A percentile compares a stretch with the other conserved stretches of the same genome.
Conservation (phyloP, 2,113 vertebrate genomes). For the Sander lucioperca region DNA sequence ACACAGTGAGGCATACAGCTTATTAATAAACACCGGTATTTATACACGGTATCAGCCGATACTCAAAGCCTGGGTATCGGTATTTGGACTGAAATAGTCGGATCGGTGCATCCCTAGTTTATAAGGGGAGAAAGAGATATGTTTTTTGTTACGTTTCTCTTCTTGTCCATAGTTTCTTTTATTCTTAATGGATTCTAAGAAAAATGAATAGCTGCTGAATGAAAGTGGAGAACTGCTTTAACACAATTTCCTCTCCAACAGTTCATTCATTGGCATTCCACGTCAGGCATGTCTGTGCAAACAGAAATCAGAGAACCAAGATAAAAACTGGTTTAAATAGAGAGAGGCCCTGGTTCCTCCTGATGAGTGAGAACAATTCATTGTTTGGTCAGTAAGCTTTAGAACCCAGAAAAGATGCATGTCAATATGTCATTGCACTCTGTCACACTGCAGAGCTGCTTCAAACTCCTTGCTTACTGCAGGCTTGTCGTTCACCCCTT, state of each 20-base stretch:
- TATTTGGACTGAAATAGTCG: too few species aligned
- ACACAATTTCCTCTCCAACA: neutral
- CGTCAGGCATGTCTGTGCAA: conserved; percentile 10
- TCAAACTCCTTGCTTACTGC: neutral
- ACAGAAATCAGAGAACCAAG: neutral
- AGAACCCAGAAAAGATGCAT: neutral
- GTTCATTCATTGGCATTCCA: conserved; percentile 16
- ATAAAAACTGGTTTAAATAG: neutral
- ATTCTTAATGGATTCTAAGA: conserved; percentile 5
- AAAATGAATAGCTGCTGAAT: conserved; percentile 3
- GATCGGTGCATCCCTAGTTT: neutral
- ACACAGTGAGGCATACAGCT: too few species aligned
- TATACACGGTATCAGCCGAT: too few species aligned
- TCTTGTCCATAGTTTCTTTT: neutral
- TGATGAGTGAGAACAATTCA: neutral
- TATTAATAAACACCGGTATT: too few species aligned
- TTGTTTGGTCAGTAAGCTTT: neutral
- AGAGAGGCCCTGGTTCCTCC: neutral
- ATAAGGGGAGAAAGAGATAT: neutral
- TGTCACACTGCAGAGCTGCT: conserved; percentile 8
- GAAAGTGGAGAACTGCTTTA: neutral
- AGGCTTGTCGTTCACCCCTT: neutral
- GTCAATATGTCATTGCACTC: neutral
- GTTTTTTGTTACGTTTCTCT: neutral
- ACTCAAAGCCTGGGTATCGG: too few species aligned